Evolutionary conservation across 1,140 invertebrate genomes (phyloP), one percentile per base, ranked within the genome.

Genomic region (Marisa cornuarietis): DNA sequence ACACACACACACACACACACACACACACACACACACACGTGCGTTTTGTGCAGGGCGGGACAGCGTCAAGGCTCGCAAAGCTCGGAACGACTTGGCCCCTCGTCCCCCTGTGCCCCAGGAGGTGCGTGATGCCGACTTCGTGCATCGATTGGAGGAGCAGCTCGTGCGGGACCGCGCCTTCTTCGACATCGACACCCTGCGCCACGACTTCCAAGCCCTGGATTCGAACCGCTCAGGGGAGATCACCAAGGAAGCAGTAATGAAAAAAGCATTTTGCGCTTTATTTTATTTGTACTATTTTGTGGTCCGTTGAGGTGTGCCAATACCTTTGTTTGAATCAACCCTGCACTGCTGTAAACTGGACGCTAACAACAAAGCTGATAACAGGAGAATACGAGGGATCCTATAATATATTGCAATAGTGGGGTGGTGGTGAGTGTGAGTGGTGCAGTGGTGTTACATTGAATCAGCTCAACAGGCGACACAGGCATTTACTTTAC

Each of bases 61-160:
- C 76, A 89, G 88, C 73, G 87, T 89, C 9, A 71, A 83, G 52
- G 88, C 87, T 11, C 79, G 84, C 63, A 83, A 84, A 14, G 77
- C 78, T 20, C 63, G 84, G 31, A 88, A 88, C 63, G 83, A 86
- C 77, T 71, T 82, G 9, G 79, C 79, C 10, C 66, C 81, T 10
- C 76, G 81, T 4, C 54, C 81, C 24, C 81, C 80, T 42, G 71
- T 87, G 65, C 83, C 81, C 0, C 69, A 79, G n/a, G 87, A 88
- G 71, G 82, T 85, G 54, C 78, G 79, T 31, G 88, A 89, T 78
- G 72, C 77, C 8, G 87, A 89, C 61, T 79, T 88, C 54, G 52
- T 88, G 18, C 68, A 74, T 58, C 75, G 88, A 54, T 81, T 87
- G 14, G 79, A 80, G 51, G 71, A 76, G 26, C 76, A 68, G 54